Evolutionary conservation across 2,113 vertebrate species (phyloP), one percentile per base, ranked within the genome.

Genomic region (Halichoeres trimaculatus): DNA sequence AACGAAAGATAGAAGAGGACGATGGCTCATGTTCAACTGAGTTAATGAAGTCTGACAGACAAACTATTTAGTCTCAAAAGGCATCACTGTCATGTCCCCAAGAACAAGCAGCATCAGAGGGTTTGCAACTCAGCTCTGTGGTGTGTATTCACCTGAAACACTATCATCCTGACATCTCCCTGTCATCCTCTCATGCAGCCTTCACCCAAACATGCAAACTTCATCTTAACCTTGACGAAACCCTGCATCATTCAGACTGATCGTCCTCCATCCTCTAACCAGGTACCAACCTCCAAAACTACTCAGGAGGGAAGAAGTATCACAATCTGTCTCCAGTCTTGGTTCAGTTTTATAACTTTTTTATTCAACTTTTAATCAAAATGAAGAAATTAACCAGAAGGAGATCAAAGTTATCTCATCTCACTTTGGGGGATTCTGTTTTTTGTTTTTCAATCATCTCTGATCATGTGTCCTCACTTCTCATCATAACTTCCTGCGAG

Each of bases 381-480:
- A 45, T 69, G 73, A 82, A 51, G 54, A 85, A 79, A 81, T 76
- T 20, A 80, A 78, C 5, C 16, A 62, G 45, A 47, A 19, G 45
- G 10, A 26, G 57, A 85, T 84, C 64, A 85, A 85, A 80, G 41
- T 40, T 63, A 84, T 61, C 67, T 38, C 16, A 16, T 41, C 23
- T 52, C 66, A 68, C 77, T 50, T 71, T 48, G 35, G 61, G 55
- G 26, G 69, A 47, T 22, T 23, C 14, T 77, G 69, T 76, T 69
- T n/a, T 78, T 75, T 74, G 65, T 87, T 85, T 87, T 85, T 65
- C 24, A 0, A 74, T 74, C 66, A 76, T 76, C 68, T 77, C 60
- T 60, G 51, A 85, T 85, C 64, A 34, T 38, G 48, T 53, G 80
- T 84, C 84, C 62, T 83, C 82, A 41, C 72, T 62, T 74, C 55